A percentile compares a stretch with the other conserved stretches of the same genome.
Evolutionary conservation across 2,797 vertebrate species (phyloP).

Genomic region (Cyclura pinguis): DNA sequence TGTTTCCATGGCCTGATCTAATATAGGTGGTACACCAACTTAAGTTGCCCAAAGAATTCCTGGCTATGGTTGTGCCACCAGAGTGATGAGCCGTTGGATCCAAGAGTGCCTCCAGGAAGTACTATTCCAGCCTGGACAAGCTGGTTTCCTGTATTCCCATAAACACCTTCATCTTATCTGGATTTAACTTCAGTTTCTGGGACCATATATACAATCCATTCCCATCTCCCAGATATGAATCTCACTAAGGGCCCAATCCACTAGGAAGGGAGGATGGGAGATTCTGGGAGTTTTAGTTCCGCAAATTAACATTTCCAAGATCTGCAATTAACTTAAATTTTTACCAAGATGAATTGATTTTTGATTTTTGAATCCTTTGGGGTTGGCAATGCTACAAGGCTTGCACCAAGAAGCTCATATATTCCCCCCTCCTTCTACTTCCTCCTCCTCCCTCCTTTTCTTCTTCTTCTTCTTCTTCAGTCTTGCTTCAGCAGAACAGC

Average conservation of each 20-base stretch:
- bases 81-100: too few relatives aligned
- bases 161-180: not conserved
- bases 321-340: not conserved
- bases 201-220: not conserved
- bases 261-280: not conserved
- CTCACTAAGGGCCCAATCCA: not conserved
- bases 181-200: not conserved
- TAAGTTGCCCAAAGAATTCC: too few relatives aligned
- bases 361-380: slow-evolving; percentile 10
- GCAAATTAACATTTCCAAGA: too few relatives aligned
- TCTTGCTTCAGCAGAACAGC: slow-evolving; percentile 9
- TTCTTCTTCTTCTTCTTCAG: not conserved
- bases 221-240: not conserved
- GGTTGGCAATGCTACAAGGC: not conserved
- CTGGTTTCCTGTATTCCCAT: not conserved
- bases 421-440: not conserved
- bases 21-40: too few relatives aligned
- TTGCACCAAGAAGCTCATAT: slow-evolving; percentile 1
- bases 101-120: too few relatives aligned
- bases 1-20: too few relatives aligned
- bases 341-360: slow-evolving; percentile 1
- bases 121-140: too few relatives aligned
- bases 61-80: too few relatives aligned
- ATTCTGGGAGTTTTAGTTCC: too few relatives aligned
- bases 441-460: too few relatives aligned